A percentile compares a stretch with the other conserved stretches of the same genome.
Conservation (phyloP, 30 jellyfish, hydroid and myxozoan species). For the Haliclystus octoradiatus region DNA sequence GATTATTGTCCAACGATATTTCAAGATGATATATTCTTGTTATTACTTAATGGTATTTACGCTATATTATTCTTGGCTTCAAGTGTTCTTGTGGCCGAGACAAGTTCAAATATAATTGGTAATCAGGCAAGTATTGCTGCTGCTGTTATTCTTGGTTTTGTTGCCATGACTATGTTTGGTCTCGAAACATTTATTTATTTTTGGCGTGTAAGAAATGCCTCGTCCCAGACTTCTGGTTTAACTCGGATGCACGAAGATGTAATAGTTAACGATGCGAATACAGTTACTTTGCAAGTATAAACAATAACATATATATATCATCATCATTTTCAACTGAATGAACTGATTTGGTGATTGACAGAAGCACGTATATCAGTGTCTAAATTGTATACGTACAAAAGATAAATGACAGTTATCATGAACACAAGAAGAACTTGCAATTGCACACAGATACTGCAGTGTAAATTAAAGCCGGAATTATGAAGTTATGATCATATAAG, state of each 20-base stretch:
- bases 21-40: not conserved
- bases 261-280: not conserved
- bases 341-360: too few relatives aligned
- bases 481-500: too few relatives aligned
- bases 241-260: not conserved
- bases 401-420: too few relatives aligned
- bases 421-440: too few relatives aligned
- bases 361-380: too few relatives aligned
- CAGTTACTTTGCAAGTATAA: not conserved
- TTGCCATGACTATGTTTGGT: not conserved
- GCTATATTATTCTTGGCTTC: not conserved
- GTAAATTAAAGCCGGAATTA: too few relatives aligned
- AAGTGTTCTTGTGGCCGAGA: not conserved
- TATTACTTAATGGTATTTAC: not conserved
- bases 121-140: not conserved
- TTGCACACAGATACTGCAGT: too few relatives aligned
- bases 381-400: too few relatives aligned
- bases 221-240: not conserved
- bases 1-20: not conserved
- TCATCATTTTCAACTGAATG: too few relatives aligned
- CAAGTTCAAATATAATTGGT: not conserved
- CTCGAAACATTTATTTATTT: not conserved
- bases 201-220: not conserved
- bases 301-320: too few relatives aligned
- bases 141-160: not conserved